Evolutionary conservation across 2,888 invertebrate species (phyloP), one percentile per base, ranked within the genome.

Genomic region (Linyphia triangularis): DNA sequence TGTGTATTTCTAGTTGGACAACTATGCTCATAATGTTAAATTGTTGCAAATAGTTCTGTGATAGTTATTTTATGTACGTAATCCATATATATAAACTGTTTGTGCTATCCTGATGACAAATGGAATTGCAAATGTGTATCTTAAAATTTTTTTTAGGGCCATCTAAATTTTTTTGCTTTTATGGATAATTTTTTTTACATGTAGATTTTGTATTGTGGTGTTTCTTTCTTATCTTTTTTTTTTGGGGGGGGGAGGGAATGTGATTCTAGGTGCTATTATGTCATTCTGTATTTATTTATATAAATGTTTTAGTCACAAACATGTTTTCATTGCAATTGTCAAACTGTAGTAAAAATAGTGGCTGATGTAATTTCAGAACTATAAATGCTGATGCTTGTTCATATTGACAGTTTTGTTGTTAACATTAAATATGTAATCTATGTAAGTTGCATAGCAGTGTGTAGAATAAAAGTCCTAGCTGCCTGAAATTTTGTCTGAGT

Each of bases 1-100:
- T 84, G 65, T 84, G 73, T 57, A 63, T 75, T 57, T 84, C 83
- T 84, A 84, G 75, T 84, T 84, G 51, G 57, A 75, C 26, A 57
- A 28, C 83, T 24, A 63, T 79, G 37, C 22, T n/a, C 65, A 43
- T 26, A 73, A 75, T 65, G 30, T 79, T 22, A 33, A 67, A 43
- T 72, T 61, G 28, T 51, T 75, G 57, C n/a, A 75, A 33, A 67
- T 82, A 72, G 72, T 82, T 40, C 82, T 82, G 82, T 83, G 83
- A 83, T 83, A 81, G 43, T 81, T 37, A 69, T 59, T 65, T 73
- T 84, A 24, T 75, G 59, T 73, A n/a, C 28, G 22, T 30, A 59
- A 33, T 77, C n/a, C 40, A 65, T 9, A 33, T 5, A 19, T 65
- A 10, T 33, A 19, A 75, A 75, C 22, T 28, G 40, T 16, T 2